Evolutionary conservation across 1,140 invertebrate species (phyloP).

Genomic region (Lepidurus couesii): DNA sequence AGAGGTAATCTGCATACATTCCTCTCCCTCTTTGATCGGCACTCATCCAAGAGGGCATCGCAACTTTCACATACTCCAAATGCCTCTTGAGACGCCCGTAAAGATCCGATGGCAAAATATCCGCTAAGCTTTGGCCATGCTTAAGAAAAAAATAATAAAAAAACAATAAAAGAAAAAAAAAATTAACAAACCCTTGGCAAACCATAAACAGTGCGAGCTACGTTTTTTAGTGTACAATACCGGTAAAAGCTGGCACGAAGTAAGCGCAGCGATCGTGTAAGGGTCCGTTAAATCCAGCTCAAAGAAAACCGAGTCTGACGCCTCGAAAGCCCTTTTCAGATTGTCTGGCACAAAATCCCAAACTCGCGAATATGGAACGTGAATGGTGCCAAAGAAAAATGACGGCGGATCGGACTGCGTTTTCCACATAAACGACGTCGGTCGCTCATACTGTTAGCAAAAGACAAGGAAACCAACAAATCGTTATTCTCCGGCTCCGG

Average conservation of each 20-base stretch:
- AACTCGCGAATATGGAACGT: slow-evolving; percentile 55
- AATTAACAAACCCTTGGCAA: not conserved
- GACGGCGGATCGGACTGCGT: slow-evolving; percentile 46
- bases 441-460: slow-evolving; percentile 24
- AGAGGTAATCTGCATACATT: slow-evolving; percentile 51
- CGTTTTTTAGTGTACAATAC: slow-evolving; percentile 35
- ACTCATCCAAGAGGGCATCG: slow-evolving; percentile 51
- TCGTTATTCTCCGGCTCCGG: not conserved
- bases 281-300: slow-evolving; percentile 53
- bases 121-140: slow-evolving; percentile 44
- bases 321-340: slow-evolving; percentile 50
- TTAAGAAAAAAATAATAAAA: slow-evolving; percentile 28
- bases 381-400: slow-evolving; percentile 57
- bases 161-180: not conserved
- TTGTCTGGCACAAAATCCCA: slow-evolving; percentile 53
- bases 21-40: slow-evolving; percentile 48
- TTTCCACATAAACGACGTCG: slow-evolving; percentile 42
- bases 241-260: slow-evolving; percentile 52
- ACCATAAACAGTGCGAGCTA: not conserved
- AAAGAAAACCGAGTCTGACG: slow-evolving; percentile 50
- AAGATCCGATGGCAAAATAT: slow-evolving; percentile 49
- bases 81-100: slow-evolving; percentile 49
- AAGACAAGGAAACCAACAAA: not conserved
- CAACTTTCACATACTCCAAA: slow-evolving; percentile 48
- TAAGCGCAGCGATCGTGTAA: slow-evolving; percentile 47